phyloP scores from a whole-genome alignment of 2,797 vertebrate genomes.

The Potorous gilbertii region DNA sequence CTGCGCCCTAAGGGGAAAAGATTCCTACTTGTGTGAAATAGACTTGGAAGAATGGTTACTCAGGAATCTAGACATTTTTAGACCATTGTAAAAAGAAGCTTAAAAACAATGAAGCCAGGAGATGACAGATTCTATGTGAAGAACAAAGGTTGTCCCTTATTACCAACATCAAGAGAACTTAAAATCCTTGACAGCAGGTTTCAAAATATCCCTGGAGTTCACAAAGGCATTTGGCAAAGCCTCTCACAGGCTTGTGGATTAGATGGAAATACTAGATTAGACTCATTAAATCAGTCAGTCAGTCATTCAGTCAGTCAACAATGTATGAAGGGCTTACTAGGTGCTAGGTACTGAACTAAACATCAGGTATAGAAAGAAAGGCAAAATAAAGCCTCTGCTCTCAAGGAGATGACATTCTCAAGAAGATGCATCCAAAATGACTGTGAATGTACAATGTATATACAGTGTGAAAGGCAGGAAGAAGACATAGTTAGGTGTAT shows the following conservation, averaged over 20 bases:
- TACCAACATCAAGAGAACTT: not conserved
- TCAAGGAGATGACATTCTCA: not conserved
- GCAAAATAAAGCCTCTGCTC: not conserved
- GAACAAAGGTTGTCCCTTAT: not conserved
- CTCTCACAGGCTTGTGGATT: not conserved
- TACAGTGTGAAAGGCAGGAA: not conserved
- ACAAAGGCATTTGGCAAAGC: not conserved
- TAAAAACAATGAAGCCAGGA: not conserved
- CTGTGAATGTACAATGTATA: not conserved
- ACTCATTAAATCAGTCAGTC: not conserved
- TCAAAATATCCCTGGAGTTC: not conserved
- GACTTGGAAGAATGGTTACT: not conserved
- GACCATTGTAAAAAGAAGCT: not conserved
- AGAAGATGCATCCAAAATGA: not conserved
- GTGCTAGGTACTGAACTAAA: not conserved
- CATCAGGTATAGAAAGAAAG: not conserved
- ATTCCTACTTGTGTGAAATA: not conserved
- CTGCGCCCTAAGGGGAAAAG: not conserved
- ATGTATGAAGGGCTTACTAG: not conserved
- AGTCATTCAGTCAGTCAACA: not conserved
- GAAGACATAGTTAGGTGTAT: not conserved
- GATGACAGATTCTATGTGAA: not conserved
- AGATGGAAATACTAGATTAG: not conserved
- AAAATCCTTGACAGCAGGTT: not conserved
- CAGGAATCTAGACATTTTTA: not conserved